Base-by-base conservation (phyloP, 2,113 vertebrate genomes). In the Mus spicilegus region DNA sequence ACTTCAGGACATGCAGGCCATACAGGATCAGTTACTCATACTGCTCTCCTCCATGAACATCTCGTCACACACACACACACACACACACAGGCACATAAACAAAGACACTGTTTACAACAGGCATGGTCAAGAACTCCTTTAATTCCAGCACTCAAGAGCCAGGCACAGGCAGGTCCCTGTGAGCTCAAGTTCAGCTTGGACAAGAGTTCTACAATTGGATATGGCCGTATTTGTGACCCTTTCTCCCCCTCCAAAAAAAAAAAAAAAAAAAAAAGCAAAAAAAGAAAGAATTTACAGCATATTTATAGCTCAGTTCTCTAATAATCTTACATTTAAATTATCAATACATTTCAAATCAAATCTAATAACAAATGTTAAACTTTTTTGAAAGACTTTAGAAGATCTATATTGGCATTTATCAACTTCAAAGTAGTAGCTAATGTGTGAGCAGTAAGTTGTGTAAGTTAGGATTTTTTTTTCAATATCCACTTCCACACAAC, bases 11-110 rank as follows among this genome's bases (percentile, higher is more conserved):
- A 93, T 92, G 96, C 94, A 75, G 92, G 94, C 90, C 98, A 97
- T 96, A 97, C 95, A 97, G 97, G 98, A 95, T 97, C 94, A 77
- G 95, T 98, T 98, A 98, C 17, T 17, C 63, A 76, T 72, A 81
- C 42, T 70, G 10, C 87, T 12, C 49, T 86, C 81, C 56, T 87
- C 88, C 65, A 96, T 54, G 51, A 54, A 54, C 51, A 54, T 49
- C 49, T 49, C 49, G 42, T 49, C 49, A 4, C 49, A 49, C 49
- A 49, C 36, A 70, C 56, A 42, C 90, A 87, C 28, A 90, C 33
- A 96, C 82, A 90, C 46, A 93, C 33, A 95, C 3, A 67, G 26
- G 11, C 30, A 49, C 63, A 86, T 30, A 75, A 95, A 93, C 65
- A 72, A 89, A 87, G 58, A 95, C 93, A 61, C 51, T 91, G 80